Conservation (phyloP, 2,888 invertebrate genomes). For the Aleiodes leptofemur region DNA sequence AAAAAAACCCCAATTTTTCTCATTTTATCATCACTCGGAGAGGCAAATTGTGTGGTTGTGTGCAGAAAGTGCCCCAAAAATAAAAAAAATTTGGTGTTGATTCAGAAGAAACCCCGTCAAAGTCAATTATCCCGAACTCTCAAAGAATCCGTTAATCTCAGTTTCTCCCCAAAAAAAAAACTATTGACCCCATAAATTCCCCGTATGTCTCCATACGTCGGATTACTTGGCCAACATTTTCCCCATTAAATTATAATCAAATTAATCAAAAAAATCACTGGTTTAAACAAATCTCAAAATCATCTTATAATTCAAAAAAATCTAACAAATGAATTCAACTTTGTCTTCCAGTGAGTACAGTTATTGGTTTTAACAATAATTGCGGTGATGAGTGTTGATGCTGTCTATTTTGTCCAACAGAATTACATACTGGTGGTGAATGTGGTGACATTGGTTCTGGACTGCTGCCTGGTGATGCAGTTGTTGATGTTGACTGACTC, state of each 20-base stretch:
- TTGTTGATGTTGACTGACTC: conserved; percentile 66
- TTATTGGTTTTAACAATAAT: conserved; percentile 72
- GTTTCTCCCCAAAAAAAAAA: neutral
- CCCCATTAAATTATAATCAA: conserved; percentile 2
- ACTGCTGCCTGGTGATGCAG: conserved; percentile 75
- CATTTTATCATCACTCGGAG: conserved; percentile 51
- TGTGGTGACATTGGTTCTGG: conserved; percentile 76
- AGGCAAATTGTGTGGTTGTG: conserved; percentile 34
- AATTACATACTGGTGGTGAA: conserved; percentile 74
- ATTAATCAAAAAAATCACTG: conserved; percentile 4
- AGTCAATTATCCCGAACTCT: too few species aligned
- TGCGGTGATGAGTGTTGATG: conserved; percentile 71
- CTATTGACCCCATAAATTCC: neutral
- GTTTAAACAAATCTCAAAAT: neutral
- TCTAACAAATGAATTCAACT: conserved; percentile 63
- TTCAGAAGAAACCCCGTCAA: conserved; percentile 10
- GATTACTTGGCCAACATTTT: neutral
- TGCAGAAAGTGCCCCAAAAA: neutral
- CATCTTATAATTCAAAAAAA: neutral
- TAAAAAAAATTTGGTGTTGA: conserved; percentile 15
- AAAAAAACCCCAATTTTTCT: too few species aligned
- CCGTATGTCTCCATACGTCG: too few species aligned
- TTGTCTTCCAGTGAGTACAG: conserved; percentile 70
- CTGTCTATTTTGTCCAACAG: conserved; percentile 66
- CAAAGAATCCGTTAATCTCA: too few species aligned